Conservation (phyloP, 1,140 invertebrate species). For the Asobara japonica region DNA sequence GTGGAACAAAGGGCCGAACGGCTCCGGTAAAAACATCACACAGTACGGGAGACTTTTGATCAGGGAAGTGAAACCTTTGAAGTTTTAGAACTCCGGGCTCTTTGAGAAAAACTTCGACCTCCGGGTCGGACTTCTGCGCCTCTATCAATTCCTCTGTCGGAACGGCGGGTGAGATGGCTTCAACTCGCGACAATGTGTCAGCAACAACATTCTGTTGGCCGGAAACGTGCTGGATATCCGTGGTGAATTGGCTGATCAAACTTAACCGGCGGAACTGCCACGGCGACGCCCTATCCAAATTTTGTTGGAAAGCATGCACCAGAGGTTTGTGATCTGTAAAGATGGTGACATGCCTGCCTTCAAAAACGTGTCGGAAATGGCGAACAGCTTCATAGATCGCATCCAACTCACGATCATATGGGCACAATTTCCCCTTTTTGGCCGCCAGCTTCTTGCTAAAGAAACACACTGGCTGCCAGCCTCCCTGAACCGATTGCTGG, state of each 20-base stretch:
- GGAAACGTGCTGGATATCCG: constrained; percentile 50
- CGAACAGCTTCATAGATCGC: no score
- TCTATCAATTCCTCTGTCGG: neutral
- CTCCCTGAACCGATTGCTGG: no score
- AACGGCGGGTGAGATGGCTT: constrained; percentile 4
- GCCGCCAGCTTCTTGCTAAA: no score
- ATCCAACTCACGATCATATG: no score
- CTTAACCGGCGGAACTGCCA: constrained; percentile 43
- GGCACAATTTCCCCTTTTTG: no score
- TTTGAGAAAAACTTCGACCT: neutral
- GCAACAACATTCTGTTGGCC: constrained; percentile 47
- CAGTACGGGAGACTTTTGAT: neutral
- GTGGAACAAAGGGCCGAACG: neutral
- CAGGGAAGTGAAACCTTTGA: neutral
- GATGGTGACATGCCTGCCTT: no score
- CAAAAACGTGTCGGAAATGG: no score
- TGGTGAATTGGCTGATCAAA: no score
- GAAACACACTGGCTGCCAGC: no score
- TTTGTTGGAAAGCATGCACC: constrained; percentile 39
- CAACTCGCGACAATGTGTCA: constrained; percentile 41
- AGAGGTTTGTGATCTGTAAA: no score
- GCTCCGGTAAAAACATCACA: neutral
- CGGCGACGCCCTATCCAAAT: constrained; percentile 45
- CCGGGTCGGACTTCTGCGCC: neutral
- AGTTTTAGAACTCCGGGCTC: neutral